Conservation (phyloP, 2,888 invertebrate species). For the Chironomus tentans region DNA sequence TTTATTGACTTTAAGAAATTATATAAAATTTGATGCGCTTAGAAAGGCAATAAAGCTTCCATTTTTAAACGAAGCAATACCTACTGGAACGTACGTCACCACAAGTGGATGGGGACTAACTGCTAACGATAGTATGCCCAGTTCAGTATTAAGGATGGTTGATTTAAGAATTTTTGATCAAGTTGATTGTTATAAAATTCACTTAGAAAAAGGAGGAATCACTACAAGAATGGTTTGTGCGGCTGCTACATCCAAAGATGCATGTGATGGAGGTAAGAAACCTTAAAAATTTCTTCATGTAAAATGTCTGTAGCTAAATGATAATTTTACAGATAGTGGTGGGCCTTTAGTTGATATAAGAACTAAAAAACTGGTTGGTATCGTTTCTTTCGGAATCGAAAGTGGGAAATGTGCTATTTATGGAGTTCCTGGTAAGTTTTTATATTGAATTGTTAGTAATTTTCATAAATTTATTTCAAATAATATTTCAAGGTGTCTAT, state of each 20-base stretch:
- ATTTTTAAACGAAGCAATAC: constrained; percentile 6
- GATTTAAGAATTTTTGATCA: neutral
- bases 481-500: constrained; percentile 18
- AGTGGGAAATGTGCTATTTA: constrained; percentile 13
- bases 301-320: neutral
- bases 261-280: constrained; percentile 5
- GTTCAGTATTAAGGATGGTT: neutral
- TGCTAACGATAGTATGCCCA: neutral
- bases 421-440: constrained; percentile 9
- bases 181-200: neutral
- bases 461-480: neutral
- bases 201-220: neutral
- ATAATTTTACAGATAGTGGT: neutral
- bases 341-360: neutral
- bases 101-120: constrained; percentile 29
- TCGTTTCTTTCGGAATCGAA: constrained; percentile 18
- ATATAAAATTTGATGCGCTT: neutral
- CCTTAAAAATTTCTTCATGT: neutral
- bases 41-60: constrained; percentile 27
- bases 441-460: neutral
- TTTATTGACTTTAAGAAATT: neutral
- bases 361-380: constrained; percentile 7
- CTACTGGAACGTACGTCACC: constrained; percentile 24
- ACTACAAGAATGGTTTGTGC: constrained; percentile 20
- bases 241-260: neutral